These are phyloP conservation scores for Eremophila alpestris DNA, from an alignment of 2,797 vertebrate genomes.

Conservation along the genomic window DNA sequence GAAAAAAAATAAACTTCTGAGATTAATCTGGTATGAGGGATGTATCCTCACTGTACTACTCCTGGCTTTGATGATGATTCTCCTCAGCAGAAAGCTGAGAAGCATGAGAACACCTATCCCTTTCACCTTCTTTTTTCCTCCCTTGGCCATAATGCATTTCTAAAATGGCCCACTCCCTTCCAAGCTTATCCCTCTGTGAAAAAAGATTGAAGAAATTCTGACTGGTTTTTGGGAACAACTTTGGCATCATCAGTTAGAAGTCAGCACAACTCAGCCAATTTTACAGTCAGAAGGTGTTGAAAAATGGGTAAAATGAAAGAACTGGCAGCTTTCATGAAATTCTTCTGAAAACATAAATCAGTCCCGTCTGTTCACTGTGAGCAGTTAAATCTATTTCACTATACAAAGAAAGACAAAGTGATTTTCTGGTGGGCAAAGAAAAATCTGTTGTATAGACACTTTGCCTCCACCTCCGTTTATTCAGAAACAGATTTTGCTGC, in stretches of 20 bases:
- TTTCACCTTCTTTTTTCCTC: not conserved
- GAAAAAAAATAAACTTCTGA: not conserved
- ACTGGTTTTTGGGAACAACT: not conserved
- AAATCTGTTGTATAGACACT: not conserved
- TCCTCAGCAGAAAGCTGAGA: not conserved
- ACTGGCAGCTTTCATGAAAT: constrained; percentile 8
- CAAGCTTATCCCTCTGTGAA: not conserved
- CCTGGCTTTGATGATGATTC: not conserved
- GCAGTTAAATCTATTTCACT: not conserved
- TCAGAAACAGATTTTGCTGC: not conserved
- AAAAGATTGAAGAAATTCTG: not conserved
- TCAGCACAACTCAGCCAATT: not conserved
- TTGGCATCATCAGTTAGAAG: not conserved
- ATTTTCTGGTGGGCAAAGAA: not conserved
- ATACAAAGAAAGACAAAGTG: not conserved
- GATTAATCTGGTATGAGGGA: not conserved
- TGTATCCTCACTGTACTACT: not conserved
- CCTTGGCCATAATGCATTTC: not conserved
- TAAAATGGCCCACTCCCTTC: not conserved
- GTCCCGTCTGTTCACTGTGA: not conserved
- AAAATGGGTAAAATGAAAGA: constrained; percentile 12
- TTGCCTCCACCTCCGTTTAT: not conserved
- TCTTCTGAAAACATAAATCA: constrained; percentile 30
- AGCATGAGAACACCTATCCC: not conserved
- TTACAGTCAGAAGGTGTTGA: not conserved